Base-by-base conservation (phyloP, 2,797 vertebrate species). In the Vultur gryphus region DNA sequence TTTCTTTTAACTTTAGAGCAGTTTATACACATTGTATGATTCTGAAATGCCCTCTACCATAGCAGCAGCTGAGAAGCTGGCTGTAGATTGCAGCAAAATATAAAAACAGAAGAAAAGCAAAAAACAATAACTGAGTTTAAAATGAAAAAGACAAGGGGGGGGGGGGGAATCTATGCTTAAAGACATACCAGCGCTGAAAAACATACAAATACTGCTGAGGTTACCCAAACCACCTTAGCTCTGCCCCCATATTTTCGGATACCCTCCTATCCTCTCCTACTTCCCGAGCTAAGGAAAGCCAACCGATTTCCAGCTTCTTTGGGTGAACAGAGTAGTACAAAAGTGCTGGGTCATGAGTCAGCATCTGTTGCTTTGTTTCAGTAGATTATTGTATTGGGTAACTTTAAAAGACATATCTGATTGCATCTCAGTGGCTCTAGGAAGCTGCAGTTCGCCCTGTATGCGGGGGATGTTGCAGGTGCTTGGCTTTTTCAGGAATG, bases 311-410 rank as follows among this genome's bases (percentile, higher is more conserved):
- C 91, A 81, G 39, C 13, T 37, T 69, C 77, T 55, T 13, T 19
- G 81, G 44, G 37, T 6, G 57, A 67, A 7, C 21, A 29, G 9
- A 33, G 51, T 0, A 23, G 28, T 6, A 1, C 23, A 9, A 1
- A 44, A 51, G 16, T 1, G 17, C 79, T 49, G 79, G 49, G 7
- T 37, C 41, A 26, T 76, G 93, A 90, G 72, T 93, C 95, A 91
- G 95, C 93, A 96, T 88, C 88, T 94, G 80, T 69, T 69, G 87
- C 91, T 93, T 70, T 58, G 58, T 76, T 72, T 65, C 77, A 7
- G 67, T 2, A 25, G 49, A 44, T 62, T 3, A 2, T 17, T 4
- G 26, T 7, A 1, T 0, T 1, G n/a, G 52, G n/a, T 5, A 1
- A 9, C 14, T 64, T 41, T 16, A 4, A 39, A 69, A 57, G 66